Base-by-base conservation (phyloP, 2,888 invertebrate genomes). In the Nineta flava region DNA sequence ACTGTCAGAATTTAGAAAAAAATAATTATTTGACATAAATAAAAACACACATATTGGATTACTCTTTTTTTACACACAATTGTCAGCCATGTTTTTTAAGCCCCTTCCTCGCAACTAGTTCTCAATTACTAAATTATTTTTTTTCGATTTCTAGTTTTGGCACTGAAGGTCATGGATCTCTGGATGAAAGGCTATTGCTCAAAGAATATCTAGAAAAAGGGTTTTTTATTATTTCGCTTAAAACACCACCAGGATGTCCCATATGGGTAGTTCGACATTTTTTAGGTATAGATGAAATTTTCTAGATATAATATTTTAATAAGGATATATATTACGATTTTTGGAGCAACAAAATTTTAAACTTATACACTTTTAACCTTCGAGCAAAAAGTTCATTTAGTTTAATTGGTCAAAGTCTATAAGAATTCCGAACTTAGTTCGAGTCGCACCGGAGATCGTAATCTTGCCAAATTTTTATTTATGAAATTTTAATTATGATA, bases 231-330 rank as follows among this genome's bases (percentile, higher is more conserved):
- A 47, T 47, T 13, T 35, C 47, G 7, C 16, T 17, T 19, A 15
- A 16, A 15, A 47, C 47, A 19, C 47, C 47, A 7, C 47, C 47
- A n/a, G 47, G 47, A 16, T 16, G 38, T 7, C 47, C 47, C 6
- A 15, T 47, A 3, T 47, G 47, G 47, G 17, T 47, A n/a, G 13
- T 47, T 13, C 47, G 47, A 16, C 47, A 47, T 17, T 47, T 47
- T 15, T n/a, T 47, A 35, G 47, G 46, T 46, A 45, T 21, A 7
- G 19, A 19, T 35, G 13, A n/a, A n/a, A n/a, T n/a, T n/a, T n/a
- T 34, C 34, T 34, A 34, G 10, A 34, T 34, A 34, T 9, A 10
- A 34, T 34, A 34, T 12, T 9, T 9, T 9, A 34, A 9, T 9
- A 10, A 10, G 10, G 10, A 34, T 9, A 34, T 34, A 10, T 12